These are phyloP conservation scores for Brenthis ino DNA, from an alignment of 2,888 invertebrate species.

Conservation along the genomic window DNA sequence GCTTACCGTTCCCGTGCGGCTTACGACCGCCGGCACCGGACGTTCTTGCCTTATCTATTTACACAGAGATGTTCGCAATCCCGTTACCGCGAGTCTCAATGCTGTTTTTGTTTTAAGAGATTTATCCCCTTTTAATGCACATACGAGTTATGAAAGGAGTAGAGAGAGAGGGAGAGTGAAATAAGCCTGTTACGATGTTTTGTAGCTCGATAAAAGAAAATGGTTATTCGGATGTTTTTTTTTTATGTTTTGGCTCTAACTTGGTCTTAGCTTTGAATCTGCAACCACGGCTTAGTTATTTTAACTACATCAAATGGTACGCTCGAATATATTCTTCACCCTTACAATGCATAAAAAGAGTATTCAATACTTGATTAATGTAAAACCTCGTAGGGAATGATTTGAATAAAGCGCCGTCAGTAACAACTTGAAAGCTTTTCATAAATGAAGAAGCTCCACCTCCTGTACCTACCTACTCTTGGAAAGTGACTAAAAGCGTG, in stretches of 20 bases:
- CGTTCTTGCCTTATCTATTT: constrained; percentile 62
- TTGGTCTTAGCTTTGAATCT: no score
- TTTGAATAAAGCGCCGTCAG: constrained; percentile 73
- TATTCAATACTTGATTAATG: constrained; percentile 64
- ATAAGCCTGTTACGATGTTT: no score
- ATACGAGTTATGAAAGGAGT: not conserved
- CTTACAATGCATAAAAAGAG: constrained; percentile 43
- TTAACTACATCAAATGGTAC: no score
- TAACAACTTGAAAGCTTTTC: constrained; percentile 76
- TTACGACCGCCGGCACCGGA: constrained; percentile 49
- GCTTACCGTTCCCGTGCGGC: constrained; percentile 59
- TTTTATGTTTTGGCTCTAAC: no score
- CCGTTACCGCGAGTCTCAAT: constrained; percentile 27
- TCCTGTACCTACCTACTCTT: constrained; percentile 40
- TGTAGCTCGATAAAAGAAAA: no score
- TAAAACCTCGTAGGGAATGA: constrained; percentile 66
- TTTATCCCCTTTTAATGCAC: constrained; percentile 13
- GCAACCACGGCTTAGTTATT: no score
- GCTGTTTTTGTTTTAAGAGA: constrained; percentile 28
- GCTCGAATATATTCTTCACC: constrained; percentile 7
- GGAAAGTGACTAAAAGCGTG: constrained; percentile 66
- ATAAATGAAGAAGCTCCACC: constrained; percentile 70
- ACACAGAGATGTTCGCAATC: constrained; percentile 51
- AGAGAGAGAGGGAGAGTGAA: no score
- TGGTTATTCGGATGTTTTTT: no score